phyloP scores from a whole-genome alignment of 2,888 invertebrate species.

The Muschampia plurimacula region DNA sequence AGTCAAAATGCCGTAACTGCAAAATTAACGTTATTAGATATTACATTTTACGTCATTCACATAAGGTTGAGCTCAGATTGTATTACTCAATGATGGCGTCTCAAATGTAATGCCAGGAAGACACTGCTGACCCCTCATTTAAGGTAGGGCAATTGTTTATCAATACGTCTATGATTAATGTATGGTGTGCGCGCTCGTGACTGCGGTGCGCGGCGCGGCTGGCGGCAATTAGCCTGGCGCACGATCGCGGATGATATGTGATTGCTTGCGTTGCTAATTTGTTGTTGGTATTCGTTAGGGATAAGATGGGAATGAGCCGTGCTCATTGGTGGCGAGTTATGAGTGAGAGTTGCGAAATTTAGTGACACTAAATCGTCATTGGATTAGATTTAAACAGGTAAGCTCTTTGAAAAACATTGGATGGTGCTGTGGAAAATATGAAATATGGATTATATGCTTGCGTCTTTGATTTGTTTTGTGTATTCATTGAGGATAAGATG shows the following conservation, averaged over 20 bases:
- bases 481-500: too few species aligned
- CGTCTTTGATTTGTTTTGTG: too few species aligned
- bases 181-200: conserved; percentile 72
- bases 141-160: conserved; percentile 85
- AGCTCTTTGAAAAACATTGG: too few species aligned
- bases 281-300: conserved; percentile 48
- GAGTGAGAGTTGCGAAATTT: neutral
- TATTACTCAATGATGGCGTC: conserved; percentile 49
- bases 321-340: neutral
- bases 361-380: too few species aligned
- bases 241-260: conserved; percentile 80
- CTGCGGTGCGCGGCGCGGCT: conserved; percentile 51
- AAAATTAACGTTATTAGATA: conserved; percentile 40
- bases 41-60: conserved; percentile 21
- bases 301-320: conserved; percentile 15
- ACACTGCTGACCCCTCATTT: conserved; percentile 79
- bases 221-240: conserved; percentile 77
- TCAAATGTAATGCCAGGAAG: conserved; percentile 46
- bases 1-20: conserved; percentile 50
- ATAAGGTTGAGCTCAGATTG: conserved; percentile 41
- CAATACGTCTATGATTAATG: conserved; percentile 77
- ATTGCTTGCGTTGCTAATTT: conserved; percentile 70
- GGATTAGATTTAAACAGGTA: too few species aligned
- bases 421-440: too few species aligned
- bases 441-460: too few species aligned